phyloP scores from a whole-genome alignment of 2,797 vertebrate genomes.

The Ficedula albicollis region DNA sequence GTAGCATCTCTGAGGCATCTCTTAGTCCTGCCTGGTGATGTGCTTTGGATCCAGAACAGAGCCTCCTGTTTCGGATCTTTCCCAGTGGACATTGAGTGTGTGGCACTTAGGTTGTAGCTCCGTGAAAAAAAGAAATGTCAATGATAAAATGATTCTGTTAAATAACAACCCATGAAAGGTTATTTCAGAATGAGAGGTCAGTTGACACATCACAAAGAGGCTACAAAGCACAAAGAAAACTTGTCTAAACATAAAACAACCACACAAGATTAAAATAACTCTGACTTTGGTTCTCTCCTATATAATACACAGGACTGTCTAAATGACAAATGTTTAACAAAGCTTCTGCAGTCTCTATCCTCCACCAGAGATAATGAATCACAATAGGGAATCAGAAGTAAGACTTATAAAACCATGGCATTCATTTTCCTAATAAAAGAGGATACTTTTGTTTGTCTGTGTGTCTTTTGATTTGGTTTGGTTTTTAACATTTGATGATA shows the following conservation, averaged over 20 bases:
- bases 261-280: background rate
- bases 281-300: background rate
- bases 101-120: background rate
- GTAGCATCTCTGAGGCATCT: background rate
- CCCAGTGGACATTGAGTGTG: rapidly evolving
- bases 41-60: background rate
- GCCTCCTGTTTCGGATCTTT: background rate
- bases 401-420: background rate
- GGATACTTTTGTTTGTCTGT: rapidly evolving
- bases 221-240: background rate
- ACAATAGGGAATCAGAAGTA: background rate
- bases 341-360: background rate
- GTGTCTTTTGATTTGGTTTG: background rate
- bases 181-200: background rate
- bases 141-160: background rate
- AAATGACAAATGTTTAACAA: background rate
- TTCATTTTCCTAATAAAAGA: background rate
- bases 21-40: background rate
- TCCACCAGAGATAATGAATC: background rate
- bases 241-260: background rate
- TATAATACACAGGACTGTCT: background rate
- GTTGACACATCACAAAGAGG: background rate
- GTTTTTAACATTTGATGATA: background rate
- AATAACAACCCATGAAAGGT: background rate
- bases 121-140: background rate